Base-by-base conservation (phyloP, 2,797 vertebrate species). In the Ceryle rudis region DNA sequence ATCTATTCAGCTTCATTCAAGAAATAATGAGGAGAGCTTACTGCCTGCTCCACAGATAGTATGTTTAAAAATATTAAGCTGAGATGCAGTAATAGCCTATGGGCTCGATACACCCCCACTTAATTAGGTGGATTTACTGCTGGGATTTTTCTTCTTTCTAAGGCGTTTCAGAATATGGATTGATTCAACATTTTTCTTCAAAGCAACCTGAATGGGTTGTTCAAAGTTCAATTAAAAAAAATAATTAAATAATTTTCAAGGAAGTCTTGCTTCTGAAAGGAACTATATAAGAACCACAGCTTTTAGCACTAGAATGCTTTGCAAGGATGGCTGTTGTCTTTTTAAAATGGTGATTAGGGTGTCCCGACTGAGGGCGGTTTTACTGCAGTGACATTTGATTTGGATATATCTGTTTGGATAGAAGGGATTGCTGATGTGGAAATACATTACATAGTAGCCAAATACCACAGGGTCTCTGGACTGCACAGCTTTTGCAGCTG, bases 41-140 rank as follows among this genome's bases (percentile, higher is more conserved):
- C 81, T 7, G 67, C 81, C 84, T 88, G 69, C 77, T 85, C 81
- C 77, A 91, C 78, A 74, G 87, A 26, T 21, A 75, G 81, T 26
- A 41, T 85, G 37, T 77, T 97, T 95, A 93, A 97, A 94, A 92
- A 95, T 94, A 95, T 74, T 92, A 93, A 95, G 69, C 71, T 93
- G 91, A 86, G 80, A 83, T 89, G 83, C 0, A 13, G 61, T 94
- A 97, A 95, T 96, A 93, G 84, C 92, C 74, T 91, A 15, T 96
- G 90, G 86, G 90, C 89, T 83, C 47, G 69, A 81, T 91, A 93
- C 81, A 93, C 72, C 89, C 81, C 41, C 23, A 65, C 84, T 96
- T 95, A 96, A 97, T 97, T 94, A 95, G 79, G 85, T 95, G 73
- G 75, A 75, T 96, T 97, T 95, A 89, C 88, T 96, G 83, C 95